These are phyloP conservation scores for Prenolepis imparis DNA, from an alignment of 2,888 invertebrate species.

Conservation along the genomic window DNA sequence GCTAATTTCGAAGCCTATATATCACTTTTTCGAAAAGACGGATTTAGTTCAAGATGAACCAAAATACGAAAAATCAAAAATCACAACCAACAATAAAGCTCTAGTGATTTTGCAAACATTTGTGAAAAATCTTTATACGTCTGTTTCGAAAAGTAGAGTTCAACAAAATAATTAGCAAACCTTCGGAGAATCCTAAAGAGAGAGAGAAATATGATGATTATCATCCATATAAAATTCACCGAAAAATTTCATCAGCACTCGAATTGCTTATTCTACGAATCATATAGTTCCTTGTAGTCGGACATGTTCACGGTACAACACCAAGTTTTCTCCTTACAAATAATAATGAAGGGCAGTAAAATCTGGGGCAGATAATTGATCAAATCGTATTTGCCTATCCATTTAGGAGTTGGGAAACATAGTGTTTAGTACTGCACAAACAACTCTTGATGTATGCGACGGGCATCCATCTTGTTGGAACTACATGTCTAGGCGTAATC, in stretches of 20 bases:
- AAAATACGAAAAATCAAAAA: too few species aligned
- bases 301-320: conserved; percentile 7
- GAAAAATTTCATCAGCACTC: not conserved
- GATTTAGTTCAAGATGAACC: too few species aligned
- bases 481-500: conserved; percentile 26
- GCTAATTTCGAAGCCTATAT: too few species aligned
- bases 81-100: too few species aligned
- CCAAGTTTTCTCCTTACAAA: conserved; percentile 22
- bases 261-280: conserved; percentile 31
- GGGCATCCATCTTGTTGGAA: conserved; percentile 17
- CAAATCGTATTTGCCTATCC: conserved; percentile 27
- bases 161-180: too few species aligned
- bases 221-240: not conserved
- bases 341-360: conserved; percentile 28
- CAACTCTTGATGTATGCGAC: conserved; percentile 18
- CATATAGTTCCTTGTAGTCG: conserved; percentile 22
- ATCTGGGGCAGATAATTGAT: conserved; percentile 20
- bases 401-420: conserved; percentile 25
- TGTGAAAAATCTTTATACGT: too few species aligned
- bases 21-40: too few species aligned
- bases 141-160: not conserved
- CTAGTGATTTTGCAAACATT: too few species aligned
- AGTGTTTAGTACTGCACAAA: conserved; percentile 17
- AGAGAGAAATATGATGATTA: too few species aligned
- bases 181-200: too few species aligned